These are phyloP conservation scores for Ceyx cyanopectus DNA, from an alignment of 2,113 vertebrate species.

Conservation along the genomic window DNA sequence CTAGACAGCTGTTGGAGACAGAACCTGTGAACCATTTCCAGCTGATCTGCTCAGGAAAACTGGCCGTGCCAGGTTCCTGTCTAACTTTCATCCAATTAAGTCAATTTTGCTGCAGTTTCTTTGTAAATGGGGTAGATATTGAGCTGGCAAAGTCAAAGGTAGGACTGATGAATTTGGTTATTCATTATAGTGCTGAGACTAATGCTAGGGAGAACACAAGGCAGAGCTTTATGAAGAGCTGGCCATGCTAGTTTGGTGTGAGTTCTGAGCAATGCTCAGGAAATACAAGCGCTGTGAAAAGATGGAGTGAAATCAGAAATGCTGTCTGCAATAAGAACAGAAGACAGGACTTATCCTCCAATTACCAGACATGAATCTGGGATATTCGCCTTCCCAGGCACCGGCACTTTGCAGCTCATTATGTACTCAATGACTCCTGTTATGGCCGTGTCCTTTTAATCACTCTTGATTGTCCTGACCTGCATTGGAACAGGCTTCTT, in stretches of 20 bases:
- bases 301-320: conserved; percentile 12
- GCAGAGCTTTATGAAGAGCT: background rate
- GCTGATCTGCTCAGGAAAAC: background rate
- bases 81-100: background rate
- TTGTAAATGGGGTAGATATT: background rate
- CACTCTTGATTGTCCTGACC: background rate
- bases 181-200: background rate
- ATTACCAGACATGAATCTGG: conserved; percentile 4
- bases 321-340: background rate
- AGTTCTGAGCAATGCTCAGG: background rate
- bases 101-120: background rate
- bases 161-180: background rate
- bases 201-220: background rate
- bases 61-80: background rate
- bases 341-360: conserved; percentile 7
- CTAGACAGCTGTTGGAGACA: background rate
- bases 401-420: conserved; percentile 6
- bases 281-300: background rate
- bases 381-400: conserved; percentile 13
- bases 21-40: background rate
- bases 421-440: background rate
- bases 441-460: conserved; percentile 5
- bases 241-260: background rate
- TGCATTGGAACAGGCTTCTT: background rate
- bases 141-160: background rate